Evolutionary conservation across 2,888 invertebrate genomes (phyloP).

Genomic region (Ectobius pallidus): DNA sequence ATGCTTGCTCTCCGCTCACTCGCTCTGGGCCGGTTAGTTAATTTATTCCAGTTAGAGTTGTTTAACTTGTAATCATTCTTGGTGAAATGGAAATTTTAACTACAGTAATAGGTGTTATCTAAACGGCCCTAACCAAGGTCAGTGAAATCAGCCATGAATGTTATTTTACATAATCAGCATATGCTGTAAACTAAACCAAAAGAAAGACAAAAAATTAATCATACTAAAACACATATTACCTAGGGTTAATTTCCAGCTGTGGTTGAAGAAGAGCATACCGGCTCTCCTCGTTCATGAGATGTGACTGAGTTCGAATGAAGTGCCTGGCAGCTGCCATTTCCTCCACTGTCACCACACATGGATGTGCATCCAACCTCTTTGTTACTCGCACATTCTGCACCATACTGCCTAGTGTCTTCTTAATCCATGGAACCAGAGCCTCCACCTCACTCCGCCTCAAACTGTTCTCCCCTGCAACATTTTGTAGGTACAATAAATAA

Average conservation of each 20-base stretch:
- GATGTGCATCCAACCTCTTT: constrained; percentile 83
- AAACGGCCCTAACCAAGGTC: too few species aligned
- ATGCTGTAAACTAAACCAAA: too few species aligned
- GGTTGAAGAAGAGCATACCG: constrained; percentile 87
- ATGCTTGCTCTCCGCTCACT: too few species aligned
- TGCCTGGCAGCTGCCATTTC: constrained; percentile 98
- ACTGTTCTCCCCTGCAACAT: constrained; percentile 64
- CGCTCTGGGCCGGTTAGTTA: too few species aligned
- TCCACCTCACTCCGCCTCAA: constrained; percentile 78
- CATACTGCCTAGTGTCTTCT: constrained; percentile 75
- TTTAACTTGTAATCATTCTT: too few species aligned
- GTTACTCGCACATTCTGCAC: constrained; percentile 85
- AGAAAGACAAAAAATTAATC: too few species aligned
- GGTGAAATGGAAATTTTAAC: too few species aligned
- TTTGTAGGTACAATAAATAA: too few species aligned
- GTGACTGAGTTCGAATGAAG: constrained; percentile 88
- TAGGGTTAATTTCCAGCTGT: constrained; percentile 92
- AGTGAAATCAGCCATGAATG: too few species aligned
- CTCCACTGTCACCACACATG: constrained; percentile 92
- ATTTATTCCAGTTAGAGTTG: too few species aligned
- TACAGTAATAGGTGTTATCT: too few species aligned
- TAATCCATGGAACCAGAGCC: constrained; percentile 79
- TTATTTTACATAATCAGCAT: too few species aligned
- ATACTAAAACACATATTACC: constrained; percentile 61
- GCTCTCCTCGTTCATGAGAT: constrained; percentile 80